phyloP scores from a whole-genome alignment of 2,888 invertebrate genomes.

The Tryphoninae sp. region DNA sequence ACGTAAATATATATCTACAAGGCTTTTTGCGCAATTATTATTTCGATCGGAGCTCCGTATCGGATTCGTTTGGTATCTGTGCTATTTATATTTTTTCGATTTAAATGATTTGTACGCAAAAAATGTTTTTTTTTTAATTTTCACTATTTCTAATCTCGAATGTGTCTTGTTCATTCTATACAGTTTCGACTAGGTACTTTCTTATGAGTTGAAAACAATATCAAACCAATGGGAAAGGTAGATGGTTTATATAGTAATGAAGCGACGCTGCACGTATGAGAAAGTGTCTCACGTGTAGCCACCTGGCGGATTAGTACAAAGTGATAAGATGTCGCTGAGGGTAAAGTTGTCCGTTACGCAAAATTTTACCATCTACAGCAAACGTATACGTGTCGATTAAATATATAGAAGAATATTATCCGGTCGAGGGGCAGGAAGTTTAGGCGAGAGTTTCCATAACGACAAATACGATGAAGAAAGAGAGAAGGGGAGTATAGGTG shows the following conservation, averaged over 20 bases:
- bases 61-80: not conserved
- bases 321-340: no score
- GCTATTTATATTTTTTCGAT: not conserved
- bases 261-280: no score
- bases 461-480: slow-evolving; percentile 32
- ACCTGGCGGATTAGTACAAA: no score
- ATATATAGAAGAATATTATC: slow-evolving; percentile 30
- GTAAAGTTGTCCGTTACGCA: no score
- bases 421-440: slow-evolving; percentile 72
- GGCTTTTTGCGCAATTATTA: slow-evolving; percentile 18
- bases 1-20: slow-evolving; percentile 4
- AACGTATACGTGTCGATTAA: slow-evolving; percentile 16
- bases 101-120: not conserved
- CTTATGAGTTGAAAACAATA: no score
- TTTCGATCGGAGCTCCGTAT: not conserved
- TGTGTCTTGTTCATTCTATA: no score
- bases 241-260: no score
- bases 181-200: no score
- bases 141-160: no score
- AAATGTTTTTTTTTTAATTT: not conserved
- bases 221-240: no score
- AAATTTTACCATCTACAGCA: not conserved
- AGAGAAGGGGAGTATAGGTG: slow-evolving; percentile 22
- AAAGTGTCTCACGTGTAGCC: no score
- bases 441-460: slow-evolving; percentile 68